These are phyloP conservation scores for Gortyna flavago DNA, from an alignment of 2,888 invertebrate species.

Conservation along the genomic window DNA sequence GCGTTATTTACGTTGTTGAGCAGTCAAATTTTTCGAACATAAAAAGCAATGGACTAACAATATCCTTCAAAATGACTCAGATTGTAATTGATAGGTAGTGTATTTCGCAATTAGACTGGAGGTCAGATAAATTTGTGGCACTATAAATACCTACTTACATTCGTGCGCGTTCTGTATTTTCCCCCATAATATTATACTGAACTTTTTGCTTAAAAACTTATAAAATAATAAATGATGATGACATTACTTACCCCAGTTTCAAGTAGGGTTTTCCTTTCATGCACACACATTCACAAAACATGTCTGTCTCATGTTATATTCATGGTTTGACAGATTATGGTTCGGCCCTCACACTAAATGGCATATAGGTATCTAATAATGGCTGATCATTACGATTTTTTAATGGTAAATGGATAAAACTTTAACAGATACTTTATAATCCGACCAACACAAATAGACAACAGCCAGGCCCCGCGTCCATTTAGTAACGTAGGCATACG, in stretches of 20 bases:
- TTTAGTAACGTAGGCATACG: neutral
- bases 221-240: conserved; percentile 3
- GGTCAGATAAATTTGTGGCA: too few relatives aligned
- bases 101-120: too few relatives aligned
- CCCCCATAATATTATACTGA: neutral
- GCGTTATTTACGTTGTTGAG: too few relatives aligned
- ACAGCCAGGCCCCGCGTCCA: neutral
- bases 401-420: neutral
- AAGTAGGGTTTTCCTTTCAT: conserved; percentile 67
- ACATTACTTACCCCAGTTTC: conserved; percentile 77
- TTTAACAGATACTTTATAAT: neutral
- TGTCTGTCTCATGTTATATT: conserved; percentile 60
- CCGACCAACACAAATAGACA: neutral
- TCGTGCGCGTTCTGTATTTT: neutral
- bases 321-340: conserved; percentile 53
- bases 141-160: too few relatives aligned
- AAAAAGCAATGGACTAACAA: too few relatives aligned
- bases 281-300: conserved; percentile 46
- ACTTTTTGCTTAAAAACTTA: neutral
- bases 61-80: too few relatives aligned
- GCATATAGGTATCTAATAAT: neutral
- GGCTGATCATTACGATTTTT: neutral
- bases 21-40: too few relatives aligned
- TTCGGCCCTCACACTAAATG: neutral
- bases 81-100: too few relatives aligned